Evolutionary conservation across 2,113 vertebrate species (phyloP), one percentile per base, ranked within the genome.

Genomic region (Cheilinus undulatus): DNA sequence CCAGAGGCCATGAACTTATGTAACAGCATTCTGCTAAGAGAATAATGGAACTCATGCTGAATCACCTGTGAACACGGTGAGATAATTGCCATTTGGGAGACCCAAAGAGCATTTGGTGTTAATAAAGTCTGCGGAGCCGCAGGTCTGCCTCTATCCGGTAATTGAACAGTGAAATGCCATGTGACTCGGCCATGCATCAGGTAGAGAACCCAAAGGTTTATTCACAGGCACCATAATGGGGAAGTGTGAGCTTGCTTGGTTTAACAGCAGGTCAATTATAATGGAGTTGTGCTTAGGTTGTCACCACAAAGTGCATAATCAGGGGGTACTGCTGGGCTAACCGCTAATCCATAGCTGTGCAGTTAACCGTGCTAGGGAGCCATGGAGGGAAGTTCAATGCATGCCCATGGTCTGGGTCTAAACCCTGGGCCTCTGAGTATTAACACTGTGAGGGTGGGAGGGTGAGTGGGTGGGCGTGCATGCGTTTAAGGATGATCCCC

Each of bases 21-120:
- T 62, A 69, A 84, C 75, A 67, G 62, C 60, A 53, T 79, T 85
- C 67, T 59, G 78, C 73, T 60, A 71, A 43, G 73, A 76, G 49
- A 82, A 78, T 84, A 91, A 90, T 90, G 78, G 78, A 88, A 83
- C 73, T 85, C 80, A 79, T 82, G 82, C 79, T 84, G 86, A 86
- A 89, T 90, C 85, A 91, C 86, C 86, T 83, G 86, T 82, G 89
- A 90, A 78, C 86, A 87, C 65, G 68, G 79, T 60, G 70, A 82
- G 88, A 87, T 92, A 90, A 91, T 92, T 89, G 71, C 83, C 76
- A 72, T 89, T 86, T 88, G 76, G 79, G 65, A 84, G 54, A 77
- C 62, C 60, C 53, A 71, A 82, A 83, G 77, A 80, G 73, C 84
- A 80, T 83, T 74, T 70, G 76, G 79, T 80, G 82, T 80, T 91